These are phyloP conservation scores for Pocillopora grandis DNA, from an alignment of 92 coral and sea anemone genomes.

Conservation along the genomic window DNA sequence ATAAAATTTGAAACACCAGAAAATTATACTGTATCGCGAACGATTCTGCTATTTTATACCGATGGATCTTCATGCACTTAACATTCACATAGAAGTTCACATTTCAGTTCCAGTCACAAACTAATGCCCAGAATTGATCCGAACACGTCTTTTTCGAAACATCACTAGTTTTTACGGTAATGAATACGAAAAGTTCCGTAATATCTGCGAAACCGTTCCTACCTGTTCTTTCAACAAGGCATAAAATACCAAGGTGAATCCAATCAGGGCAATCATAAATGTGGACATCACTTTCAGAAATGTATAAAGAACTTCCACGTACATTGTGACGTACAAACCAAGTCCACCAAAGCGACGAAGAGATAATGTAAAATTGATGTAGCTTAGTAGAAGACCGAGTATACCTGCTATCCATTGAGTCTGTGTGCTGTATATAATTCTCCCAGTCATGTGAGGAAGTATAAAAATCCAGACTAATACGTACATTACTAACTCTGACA, in stretches of 20 bases:
- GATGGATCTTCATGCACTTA: no score
- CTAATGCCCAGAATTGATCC: no score
- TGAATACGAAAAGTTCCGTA: no score
- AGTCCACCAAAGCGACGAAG: slow-evolving; percentile 65
- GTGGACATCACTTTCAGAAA: slow-evolving; percentile 69
- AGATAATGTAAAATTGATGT: slow-evolving; percentile 59
- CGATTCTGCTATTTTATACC: no score
- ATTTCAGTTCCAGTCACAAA: no score
- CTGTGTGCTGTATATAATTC: slow-evolving; percentile 29
- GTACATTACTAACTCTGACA: slow-evolving; percentile 52
- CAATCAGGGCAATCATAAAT: slow-evolving; percentile 57
- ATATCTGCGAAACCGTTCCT: background rate
- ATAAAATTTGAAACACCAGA: no score
- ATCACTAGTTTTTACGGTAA: no score
- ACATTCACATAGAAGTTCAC: no score
- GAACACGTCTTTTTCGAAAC: no score
- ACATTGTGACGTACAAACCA: slow-evolving; percentile 89
- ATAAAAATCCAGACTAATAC: slow-evolving; percentile 37
- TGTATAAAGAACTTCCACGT: slow-evolving; percentile 74
- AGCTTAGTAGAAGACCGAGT: slow-evolving; percentile 60
- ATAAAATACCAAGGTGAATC: slow-evolving; percentile 64
- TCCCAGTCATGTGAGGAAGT: slow-evolving; percentile 41
- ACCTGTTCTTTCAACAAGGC: slow-evolving; percentile 80
- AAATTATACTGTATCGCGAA: no score
- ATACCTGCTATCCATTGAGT: slow-evolving; percentile 70